Conservation (phyloP, 2,797 vertebrate species). For the Intellagama lesueurii region DNA sequence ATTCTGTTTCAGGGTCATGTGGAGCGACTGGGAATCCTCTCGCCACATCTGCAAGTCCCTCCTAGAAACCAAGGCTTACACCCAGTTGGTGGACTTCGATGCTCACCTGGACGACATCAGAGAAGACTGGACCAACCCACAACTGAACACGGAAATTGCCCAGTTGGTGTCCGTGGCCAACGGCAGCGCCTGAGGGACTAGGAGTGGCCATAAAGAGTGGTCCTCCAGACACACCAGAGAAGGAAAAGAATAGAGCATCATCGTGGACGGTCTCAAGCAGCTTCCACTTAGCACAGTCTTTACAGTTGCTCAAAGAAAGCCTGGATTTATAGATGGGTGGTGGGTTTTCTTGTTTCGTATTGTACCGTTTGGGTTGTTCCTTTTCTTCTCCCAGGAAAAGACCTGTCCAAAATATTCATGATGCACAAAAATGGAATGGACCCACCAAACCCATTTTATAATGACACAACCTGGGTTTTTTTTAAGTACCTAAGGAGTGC, state of each 20-base stretch:
- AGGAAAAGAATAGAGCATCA: background rate
- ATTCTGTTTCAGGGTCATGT: conserved; percentile 86
- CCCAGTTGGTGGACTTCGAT: conserved; percentile 87
- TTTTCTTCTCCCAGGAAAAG: background rate
- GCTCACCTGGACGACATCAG: conserved; percentile 91
- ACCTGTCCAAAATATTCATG: background rate
- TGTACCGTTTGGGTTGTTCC: background rate
- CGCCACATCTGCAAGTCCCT: conserved; percentile 83
- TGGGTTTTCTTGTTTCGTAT: too few relatives aligned
- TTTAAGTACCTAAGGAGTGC: background rate
- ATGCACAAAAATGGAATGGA: background rate
- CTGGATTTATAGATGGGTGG: background rate
- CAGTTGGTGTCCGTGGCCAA: conserved; percentile 73
- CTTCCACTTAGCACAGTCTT: background rate
- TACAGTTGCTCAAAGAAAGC: background rate
- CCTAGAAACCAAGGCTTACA: conserved; percentile 82
- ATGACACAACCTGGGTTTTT: too few relatives aligned
- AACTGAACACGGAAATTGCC: conserved; percentile 85
- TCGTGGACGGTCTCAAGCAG: background rate
- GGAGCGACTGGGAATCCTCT: conserved; percentile 91
- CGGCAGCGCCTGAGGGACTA: conserved; percentile 61
- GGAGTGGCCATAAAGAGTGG: too few relatives aligned
- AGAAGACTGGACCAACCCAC: conserved; percentile 92
- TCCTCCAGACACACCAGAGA: too few relatives aligned
- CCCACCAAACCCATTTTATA: background rate